Conservation (phyloP, 2,797 vertebrate genomes). For the Hybognathus amarus region DNA sequence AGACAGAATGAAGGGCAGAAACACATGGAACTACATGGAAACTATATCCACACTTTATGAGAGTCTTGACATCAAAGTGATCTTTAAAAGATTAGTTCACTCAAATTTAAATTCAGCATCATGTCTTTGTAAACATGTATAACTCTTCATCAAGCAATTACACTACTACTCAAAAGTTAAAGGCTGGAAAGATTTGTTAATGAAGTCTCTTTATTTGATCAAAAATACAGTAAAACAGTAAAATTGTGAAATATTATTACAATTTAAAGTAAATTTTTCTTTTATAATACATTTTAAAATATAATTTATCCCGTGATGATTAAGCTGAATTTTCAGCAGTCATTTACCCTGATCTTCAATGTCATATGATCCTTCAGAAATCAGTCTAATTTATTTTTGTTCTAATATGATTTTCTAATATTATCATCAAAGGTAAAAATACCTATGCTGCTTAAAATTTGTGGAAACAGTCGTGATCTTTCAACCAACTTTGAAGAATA, state of each 20-base stretch:
- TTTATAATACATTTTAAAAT: neutral
- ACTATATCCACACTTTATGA: conserved; percentile 6
- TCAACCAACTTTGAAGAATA: neutral
- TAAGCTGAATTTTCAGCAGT: neutral
- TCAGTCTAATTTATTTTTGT: no score
- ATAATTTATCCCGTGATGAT: neutral
- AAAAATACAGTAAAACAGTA: neutral
- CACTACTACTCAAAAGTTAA: neutral
- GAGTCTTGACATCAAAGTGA: neutral
- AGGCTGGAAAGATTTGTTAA: neutral
- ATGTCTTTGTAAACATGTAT: conserved; percentile 8
- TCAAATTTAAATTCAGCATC: neutral
- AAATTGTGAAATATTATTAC: neutral
- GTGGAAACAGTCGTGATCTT: neutral
- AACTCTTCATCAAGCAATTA: neutral
- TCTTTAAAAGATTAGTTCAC: conserved; percentile 8
- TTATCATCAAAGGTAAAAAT: neutral
- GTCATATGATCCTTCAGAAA: neutral
- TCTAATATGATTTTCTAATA: no score
- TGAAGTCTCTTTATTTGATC: neutral
- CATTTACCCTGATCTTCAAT: neutral
- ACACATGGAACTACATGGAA: conserved; percentile 23
- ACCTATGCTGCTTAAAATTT: neutral
- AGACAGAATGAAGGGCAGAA: conserved; percentile 13
- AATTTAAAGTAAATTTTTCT: neutral